Conservation (phyloP, 1,140 invertebrate species). For the Caenorhabditis briggsae region DNA sequence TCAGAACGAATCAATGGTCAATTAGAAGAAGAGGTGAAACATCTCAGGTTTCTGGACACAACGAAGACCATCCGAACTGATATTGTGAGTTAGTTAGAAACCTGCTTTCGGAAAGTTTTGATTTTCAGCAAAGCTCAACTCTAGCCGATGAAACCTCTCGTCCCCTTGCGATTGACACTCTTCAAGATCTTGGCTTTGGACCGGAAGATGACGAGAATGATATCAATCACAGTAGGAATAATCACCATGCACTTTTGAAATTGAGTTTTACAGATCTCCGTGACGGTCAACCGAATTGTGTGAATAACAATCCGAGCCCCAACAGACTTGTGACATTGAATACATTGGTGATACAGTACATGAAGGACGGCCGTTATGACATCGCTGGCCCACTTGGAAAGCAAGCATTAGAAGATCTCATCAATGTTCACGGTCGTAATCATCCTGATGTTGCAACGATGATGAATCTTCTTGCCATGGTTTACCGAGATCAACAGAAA, state of each 20-base stretch:
- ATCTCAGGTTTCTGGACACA: constrained; percentile 96
- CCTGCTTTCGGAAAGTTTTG: background rate
- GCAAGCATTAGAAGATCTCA: constrained; percentile 97
- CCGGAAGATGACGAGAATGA: constrained; percentile 78
- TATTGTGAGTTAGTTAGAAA: background rate
- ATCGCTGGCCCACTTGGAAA: constrained; percentile 99
- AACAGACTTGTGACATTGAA: constrained; percentile 84
- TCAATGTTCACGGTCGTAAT: constrained; percentile 97
- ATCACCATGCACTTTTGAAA: constrained; percentile 84
- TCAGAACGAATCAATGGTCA: constrained; percentile 82
- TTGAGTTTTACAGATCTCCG: constrained; percentile 80
- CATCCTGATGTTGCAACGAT: constrained; percentile 99
- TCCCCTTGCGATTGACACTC: constrained; percentile 63
- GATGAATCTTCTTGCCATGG: constrained; percentile 97
- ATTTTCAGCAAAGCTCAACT: constrained; percentile 4
- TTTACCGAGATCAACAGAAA: constrained; percentile 96
- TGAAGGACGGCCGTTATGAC: constrained; percentile 95
- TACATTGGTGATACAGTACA: constrained; percentile 97
- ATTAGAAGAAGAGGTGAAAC: constrained; percentile 96
- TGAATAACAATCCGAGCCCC: background rate
- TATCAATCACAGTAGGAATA: constrained; percentile 61
- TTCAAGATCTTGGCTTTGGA: constrained; percentile 77
- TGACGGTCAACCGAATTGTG: background rate
- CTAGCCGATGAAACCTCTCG: constrained; percentile 27
- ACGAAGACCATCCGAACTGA: constrained; percentile 94